Evolutionary conservation across 2,113 vertebrate species (phyloP), one percentile per base, ranked within the genome.

Genomic region (Nibea coibor): DNA sequence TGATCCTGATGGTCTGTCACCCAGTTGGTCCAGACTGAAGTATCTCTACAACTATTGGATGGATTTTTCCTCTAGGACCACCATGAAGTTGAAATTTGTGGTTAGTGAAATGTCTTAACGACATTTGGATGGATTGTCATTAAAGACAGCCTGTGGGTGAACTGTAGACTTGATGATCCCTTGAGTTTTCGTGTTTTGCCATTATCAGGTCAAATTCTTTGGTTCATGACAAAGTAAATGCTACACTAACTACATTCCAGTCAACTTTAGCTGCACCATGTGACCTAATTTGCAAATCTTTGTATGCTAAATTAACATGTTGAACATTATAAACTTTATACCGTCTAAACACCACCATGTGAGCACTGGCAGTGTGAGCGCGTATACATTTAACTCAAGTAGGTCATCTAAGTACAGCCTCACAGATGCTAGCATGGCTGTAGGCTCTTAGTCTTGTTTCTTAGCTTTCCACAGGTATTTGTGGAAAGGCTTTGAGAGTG

Each of bases 61-160:
- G 4, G 17, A 51, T 19, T 19, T 51, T 20, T 51, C 19, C n/a
- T 24, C 22, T 6, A 59, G 56, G 56, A 31, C 24, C 56, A 58
- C 56, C 26, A 31, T 28, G 56, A 58, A 58, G 56, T 19, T 2
- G 16, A 59, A 59, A 19, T 59, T 1, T 59, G 17, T 59, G 57
- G 57, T 35, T 59, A 59, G 28, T 59, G 57, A 59, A 59, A 59
- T 59, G 57, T 35, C 64, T 65, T 24, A 35, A 20, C 47, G 24
- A 42, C 19, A 64, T 1, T 4, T 15, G 11, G 58, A 45, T 53
- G 6, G 4, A n/a, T 80, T 47, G 24, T 63, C 3, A 26, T 67
- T 31, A 50, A 35, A 59, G 17, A 2, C 17, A 2, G 16, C 48
- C 16, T 50, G 2, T 5, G 48, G 7, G 17, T 50, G 17, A 50